phyloP scores from a whole-genome alignment of 37 sponge, comb jelly and placozoan species.

The Hormiphora californensis region DNA sequence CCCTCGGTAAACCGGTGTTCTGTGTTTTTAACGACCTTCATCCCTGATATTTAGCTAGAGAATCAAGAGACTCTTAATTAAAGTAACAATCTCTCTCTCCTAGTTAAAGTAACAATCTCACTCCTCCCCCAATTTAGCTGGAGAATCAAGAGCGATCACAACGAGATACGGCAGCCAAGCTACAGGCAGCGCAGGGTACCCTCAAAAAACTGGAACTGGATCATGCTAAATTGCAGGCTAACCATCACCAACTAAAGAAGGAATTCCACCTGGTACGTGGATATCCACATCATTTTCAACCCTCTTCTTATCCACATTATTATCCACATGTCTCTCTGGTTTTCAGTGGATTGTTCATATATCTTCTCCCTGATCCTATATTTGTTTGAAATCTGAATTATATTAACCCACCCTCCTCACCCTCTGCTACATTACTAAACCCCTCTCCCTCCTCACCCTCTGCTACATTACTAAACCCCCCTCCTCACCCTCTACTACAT shows the following conservation, averaged over 20 bases:
- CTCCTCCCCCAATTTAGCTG: background rate
- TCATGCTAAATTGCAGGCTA: slow-evolving; percentile 33
- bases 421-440: background rate
- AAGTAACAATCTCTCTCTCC: too few relatives aligned
- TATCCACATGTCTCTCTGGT: background rate
- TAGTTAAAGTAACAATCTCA: background rate
- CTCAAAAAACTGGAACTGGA: slow-evolving; percentile 40
- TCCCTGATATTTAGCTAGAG: too few relatives aligned
- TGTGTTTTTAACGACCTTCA: too few relatives aligned
- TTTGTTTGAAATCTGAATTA: background rate
- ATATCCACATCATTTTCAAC: background rate
- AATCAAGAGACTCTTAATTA: too few relatives aligned
- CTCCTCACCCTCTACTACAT: background rate
- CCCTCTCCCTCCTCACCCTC: background rate
- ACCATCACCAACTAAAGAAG: slow-evolving; percentile 51
- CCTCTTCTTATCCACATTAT: background rate
- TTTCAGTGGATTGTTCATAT: background rate
- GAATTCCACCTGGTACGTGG: slow-evolving; percentile 45
- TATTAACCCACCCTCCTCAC: background rate
- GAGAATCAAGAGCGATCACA: slow-evolving; percentile 32
- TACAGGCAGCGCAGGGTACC: background rate
- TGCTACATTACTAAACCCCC: background rate
- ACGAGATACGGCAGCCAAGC: background rate
- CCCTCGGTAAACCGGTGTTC: too few relatives aligned
- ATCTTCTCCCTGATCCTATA: background rate